A percentile compares a stretch with the other conserved stretches of the same genome.
These are phyloP conservation scores for Dasyprocta punctata DNA, from an alignment of 2,113 vertebrate genomes.

Conservation along the genomic window DNA sequence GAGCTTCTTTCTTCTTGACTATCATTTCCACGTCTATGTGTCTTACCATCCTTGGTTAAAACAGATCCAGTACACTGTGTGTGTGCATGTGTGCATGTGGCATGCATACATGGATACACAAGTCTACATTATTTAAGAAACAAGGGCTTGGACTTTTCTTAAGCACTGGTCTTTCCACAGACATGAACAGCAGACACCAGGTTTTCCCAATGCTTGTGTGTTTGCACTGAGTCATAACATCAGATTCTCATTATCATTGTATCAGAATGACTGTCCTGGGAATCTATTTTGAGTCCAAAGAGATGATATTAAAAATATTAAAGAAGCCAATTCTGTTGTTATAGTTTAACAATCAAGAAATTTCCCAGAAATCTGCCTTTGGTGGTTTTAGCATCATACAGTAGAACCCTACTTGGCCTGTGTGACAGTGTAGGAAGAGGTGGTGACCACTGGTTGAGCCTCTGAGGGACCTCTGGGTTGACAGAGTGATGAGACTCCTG, in stretches of 20 bases:
- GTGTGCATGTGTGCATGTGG: background rate
- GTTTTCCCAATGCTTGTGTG: background rate
- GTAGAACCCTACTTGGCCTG: background rate
- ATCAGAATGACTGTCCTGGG: background rate
- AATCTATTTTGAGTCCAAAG: background rate
- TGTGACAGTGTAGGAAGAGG: background rate
- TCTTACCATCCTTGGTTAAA: background rate
- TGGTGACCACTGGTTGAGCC: background rate
- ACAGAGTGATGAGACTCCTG: background rate
- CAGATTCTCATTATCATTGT: background rate
- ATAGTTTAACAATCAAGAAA: background rate
- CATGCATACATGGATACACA: background rate
- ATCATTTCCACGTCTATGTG: background rate
- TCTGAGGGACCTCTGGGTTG: background rate
- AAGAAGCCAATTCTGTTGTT: constrained; percentile 10
- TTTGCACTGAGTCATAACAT: background rate
- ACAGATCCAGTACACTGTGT: background rate
- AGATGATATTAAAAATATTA: constrained; percentile 18
- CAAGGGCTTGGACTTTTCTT: background rate
- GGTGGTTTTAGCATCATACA: background rate
- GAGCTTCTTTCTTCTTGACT: background rate
- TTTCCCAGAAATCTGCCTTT: background rate
- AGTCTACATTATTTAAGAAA: background rate
- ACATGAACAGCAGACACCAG: background rate
- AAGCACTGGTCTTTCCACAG: background rate